Percentiles rank a stretch among this genome's conserved stretches.
phyloP scores from a whole-genome alignment of 2,113 vertebrate genomes.

The Sula dactylatra region DNA sequence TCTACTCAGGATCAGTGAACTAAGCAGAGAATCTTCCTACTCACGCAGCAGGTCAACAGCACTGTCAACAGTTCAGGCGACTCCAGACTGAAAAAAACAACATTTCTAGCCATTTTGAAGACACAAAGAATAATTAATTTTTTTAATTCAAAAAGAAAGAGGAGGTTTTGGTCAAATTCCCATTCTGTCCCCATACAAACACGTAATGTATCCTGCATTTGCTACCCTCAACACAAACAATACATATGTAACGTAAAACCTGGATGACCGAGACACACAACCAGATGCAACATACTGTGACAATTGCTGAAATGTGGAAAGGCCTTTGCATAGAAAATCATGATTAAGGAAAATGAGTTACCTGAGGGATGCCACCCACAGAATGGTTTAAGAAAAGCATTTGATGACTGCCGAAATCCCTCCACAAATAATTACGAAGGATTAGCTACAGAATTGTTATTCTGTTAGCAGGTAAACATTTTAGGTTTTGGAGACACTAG shows the following conservation, averaged over 20 bases:
- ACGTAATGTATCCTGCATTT: neutral
- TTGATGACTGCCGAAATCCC: neutral
- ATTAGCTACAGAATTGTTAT: neutral
- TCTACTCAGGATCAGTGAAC: neutral
- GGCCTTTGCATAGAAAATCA: neutral
- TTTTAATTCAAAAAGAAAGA: neutral
- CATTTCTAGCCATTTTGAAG: neutral
- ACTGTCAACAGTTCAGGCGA: neutral
- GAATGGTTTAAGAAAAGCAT: neutral
- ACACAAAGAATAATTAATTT: neutral
- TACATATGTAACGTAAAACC: accelerated
- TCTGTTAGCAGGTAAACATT: neutral
- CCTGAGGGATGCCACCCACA: neutral
- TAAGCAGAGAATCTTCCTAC: neutral
- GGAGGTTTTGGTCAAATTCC: neutral
- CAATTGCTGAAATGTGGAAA: neutral
- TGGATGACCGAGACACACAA: neutral
- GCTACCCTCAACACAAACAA: neutral
- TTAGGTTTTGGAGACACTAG: neutral
- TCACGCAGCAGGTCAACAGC: neutral
- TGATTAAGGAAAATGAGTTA: neutral
- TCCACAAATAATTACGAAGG: neutral
- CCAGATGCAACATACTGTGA: neutral
- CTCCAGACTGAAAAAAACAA: neutral
- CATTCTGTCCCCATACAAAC: neutral